phyloP scores from a whole-genome alignment of 2,113 vertebrate genomes.

The Ceyx melanurus region DNA sequence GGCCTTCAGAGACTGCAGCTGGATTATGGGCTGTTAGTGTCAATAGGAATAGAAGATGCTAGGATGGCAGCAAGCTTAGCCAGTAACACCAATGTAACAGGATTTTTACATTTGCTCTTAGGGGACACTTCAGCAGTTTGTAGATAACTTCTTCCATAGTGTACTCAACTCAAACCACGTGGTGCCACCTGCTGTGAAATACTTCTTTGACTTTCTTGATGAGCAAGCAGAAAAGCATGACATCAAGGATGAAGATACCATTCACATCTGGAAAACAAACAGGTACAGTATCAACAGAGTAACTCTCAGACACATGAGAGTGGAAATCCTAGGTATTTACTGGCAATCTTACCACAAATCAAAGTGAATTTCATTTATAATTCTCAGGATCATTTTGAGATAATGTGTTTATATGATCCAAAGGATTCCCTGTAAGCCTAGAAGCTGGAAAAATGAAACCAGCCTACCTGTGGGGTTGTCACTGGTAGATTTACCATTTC shows the following conservation, averaged over 20 bases:
- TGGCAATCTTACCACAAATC: neutral
- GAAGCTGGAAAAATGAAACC: neutral
- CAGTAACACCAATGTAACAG: neutral
- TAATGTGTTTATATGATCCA: neutral
- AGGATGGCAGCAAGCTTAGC: neutral
- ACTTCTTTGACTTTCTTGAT: slow-evolving; percentile 98
- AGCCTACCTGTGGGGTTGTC: neutral
- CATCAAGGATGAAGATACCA: slow-evolving; percentile 94
- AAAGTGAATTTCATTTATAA: neutral
- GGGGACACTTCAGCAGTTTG: slow-evolving; percentile 98
- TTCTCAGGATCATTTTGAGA: neutral
- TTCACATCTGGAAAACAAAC: slow-evolving; percentile 99
- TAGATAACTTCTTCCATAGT: slow-evolving; percentile 96
- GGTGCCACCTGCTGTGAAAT: slow-evolving; percentile 95
- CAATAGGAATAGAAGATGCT: neutral
- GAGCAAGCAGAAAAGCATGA: slow-evolving; percentile 95
- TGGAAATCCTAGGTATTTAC: neutral
- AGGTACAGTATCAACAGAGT: slow-evolving; percentile 74
- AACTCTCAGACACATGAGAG: neutral
- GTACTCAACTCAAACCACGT: slow-evolving; percentile 89
- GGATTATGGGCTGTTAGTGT: neutral
- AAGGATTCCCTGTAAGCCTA: neutral
- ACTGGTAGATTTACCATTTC: neutral
- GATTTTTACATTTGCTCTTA: slow-evolving; percentile 50
- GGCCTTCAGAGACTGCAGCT: neutral